phyloP scores from a whole-genome alignment of 2,888 invertebrate genomes.

The Caenorhabditis zanzibari region DNA sequence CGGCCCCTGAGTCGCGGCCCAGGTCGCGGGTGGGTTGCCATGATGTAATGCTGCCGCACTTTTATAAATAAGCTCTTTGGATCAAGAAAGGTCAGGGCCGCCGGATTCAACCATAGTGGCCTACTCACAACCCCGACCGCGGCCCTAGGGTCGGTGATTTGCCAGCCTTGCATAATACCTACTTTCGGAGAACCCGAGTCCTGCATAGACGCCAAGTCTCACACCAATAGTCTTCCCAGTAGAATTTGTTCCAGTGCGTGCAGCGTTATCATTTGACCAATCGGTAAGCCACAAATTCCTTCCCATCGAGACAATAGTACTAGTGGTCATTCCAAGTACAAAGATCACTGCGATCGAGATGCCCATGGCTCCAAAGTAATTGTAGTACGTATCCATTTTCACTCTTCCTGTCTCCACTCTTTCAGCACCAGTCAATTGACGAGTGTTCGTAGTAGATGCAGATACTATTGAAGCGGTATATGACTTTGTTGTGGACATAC shows the following conservation, averaged over 20 bases:
- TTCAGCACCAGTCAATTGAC: slow-evolving; percentile 78
- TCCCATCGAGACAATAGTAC: slow-evolving; percentile 80
- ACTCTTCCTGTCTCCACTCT: slow-evolving; percentile 82
- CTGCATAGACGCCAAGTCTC: slow-evolving; percentile 81
- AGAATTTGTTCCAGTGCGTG: slow-evolving; percentile 49
- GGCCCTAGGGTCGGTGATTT: no score
- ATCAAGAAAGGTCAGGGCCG: no score
- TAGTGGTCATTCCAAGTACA: slow-evolving; percentile 77
- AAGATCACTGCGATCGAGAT: slow-evolving; percentile 74
- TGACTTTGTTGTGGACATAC: slow-evolving; percentile 66
- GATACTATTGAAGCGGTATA: slow-evolving; percentile 56
- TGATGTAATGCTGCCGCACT: no score
- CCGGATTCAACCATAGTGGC: no score
- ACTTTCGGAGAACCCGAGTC: slow-evolving; percentile 82
- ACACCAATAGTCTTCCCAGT: slow-evolving; percentile 69
- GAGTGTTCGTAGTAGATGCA: slow-evolving; percentile 46
- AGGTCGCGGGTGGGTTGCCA: no score
- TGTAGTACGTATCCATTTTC: slow-evolving; percentile 78
- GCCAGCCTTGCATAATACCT: not conserved
- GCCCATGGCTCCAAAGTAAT: slow-evolving; percentile 82
- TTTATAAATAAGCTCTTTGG: no score
- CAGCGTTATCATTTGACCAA: slow-evolving; percentile 82
- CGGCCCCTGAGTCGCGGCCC: no score
- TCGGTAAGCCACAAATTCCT: slow-evolving; percentile 83
- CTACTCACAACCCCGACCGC: no score